These are phyloP conservation scores for Ceyx margarethae DNA, from an alignment of 2,113 vertebrate genomes.

Conservation along the genomic window DNA sequence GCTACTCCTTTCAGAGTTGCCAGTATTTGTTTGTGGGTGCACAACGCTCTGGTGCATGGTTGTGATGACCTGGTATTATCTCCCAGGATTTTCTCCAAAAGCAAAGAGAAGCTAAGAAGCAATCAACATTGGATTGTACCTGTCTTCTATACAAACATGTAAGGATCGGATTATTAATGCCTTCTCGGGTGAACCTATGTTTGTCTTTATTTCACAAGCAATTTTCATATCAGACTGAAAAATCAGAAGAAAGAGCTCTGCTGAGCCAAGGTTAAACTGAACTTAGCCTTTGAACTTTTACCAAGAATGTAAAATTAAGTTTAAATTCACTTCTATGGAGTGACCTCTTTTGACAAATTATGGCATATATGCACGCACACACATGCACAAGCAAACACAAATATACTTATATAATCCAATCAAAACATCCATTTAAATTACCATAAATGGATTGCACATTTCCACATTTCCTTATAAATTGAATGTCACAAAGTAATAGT, in stretches of 20 bases:
- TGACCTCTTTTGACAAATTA: slow-evolving; percentile 48
- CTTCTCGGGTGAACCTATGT: slow-evolving; percentile 59
- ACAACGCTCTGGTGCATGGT: neutral
- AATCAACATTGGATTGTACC: slow-evolving; percentile 72
- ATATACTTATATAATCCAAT: slow-evolving; percentile 48
- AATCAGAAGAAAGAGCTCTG: slow-evolving; percentile 41
- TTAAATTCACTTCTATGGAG: slow-evolving; percentile 56
- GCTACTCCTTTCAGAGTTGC: neutral
- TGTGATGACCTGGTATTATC: slow-evolving; percentile 30
- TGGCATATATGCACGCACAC: neutral
- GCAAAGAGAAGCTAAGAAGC: slow-evolving; percentile 66
- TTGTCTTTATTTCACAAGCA: slow-evolving; percentile 76
- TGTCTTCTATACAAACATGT: slow-evolving; percentile 74
- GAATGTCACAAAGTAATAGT: neutral
- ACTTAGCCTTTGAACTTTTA: slow-evolving; percentile 68
- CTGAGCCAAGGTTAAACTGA: slow-evolving; percentile 58
- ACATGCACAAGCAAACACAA: neutral
- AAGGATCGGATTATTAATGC: slow-evolving; percentile 76
- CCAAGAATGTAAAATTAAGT: slow-evolving; percentile 45
- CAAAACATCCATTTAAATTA: slow-evolving; percentile 47
- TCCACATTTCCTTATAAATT: slow-evolving; percentile 6
- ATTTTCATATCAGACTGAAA: slow-evolving; percentile 65
- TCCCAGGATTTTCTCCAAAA: slow-evolving; percentile 65
- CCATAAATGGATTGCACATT: neutral
- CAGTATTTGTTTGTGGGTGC: neutral